These are phyloP conservation scores for Pediacus dermestoides DNA, from an alignment of 2,888 invertebrate genomes.

Conservation along the genomic window DNA sequence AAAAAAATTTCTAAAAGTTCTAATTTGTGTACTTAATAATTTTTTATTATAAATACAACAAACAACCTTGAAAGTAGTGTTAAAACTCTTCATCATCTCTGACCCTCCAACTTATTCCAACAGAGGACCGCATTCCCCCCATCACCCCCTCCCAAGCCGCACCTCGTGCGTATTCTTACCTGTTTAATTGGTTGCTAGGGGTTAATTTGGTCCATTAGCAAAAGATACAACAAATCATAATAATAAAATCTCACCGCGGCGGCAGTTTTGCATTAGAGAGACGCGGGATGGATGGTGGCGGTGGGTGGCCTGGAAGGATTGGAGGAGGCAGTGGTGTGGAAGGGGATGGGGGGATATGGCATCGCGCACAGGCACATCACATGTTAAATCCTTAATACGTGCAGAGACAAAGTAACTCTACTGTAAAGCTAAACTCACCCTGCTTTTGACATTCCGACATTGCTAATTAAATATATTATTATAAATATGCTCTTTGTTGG, in stretches of 20 bases:
- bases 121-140: no score
- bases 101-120: no score
- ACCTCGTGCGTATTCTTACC: no score
- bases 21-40: no score
- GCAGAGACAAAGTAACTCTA: conserved; percentile 46
- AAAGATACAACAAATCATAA: conserved; percentile 14
- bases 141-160: no score
- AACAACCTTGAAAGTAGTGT: no score
- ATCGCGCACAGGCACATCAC: conserved; percentile 39
- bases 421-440: conserved; percentile 43
- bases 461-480: conserved; percentile 49
- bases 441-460: conserved; percentile 47
- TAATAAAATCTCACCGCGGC: conserved; percentile 20
- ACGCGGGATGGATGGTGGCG: no score
- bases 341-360: conserved; percentile 29
- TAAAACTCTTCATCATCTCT: no score
- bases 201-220: not conserved
- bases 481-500: conserved; percentile 44
- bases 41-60: no score
- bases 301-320: conserved; percentile 1
- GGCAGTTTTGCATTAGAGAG: conserved; percentile 14
- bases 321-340: conserved; percentile 17
- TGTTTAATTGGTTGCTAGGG: no score
- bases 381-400: conserved; percentile 42
- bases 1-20: no score